These are phyloP conservation scores for Nasonovia ribisnigri DNA, from an alignment of 2,888 invertebrate genomes.

Conservation along the genomic window DNA sequence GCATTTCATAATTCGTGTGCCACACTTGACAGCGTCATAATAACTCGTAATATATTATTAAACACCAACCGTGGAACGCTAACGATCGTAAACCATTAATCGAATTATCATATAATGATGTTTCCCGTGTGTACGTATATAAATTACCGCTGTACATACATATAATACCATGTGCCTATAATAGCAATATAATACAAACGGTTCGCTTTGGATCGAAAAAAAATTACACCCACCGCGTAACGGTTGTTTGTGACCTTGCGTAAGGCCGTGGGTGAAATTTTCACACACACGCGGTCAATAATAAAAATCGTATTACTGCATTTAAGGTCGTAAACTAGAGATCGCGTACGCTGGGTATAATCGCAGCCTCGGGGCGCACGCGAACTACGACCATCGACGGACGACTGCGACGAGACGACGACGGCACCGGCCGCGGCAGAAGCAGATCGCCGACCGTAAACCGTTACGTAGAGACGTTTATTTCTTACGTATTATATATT, in stretches of 20 bases:
- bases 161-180: no score
- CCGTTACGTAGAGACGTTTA: constrained; percentile 47
- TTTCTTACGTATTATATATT: background rate
- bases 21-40: background rate
- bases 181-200: background rate
- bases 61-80: background rate
- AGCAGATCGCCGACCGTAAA: constrained; percentile 30
- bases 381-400: background rate
- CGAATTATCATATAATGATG: constrained; percentile 22
- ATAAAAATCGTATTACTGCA: constrained; percentile 36
- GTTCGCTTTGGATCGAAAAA: constrained; percentile 10
- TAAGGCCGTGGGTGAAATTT: constrained; percentile 56
- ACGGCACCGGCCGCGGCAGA: background rate
- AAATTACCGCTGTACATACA: background rate
- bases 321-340: constrained; percentile 47
- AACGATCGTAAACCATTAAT: constrained; percentile 9
- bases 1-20: background rate
- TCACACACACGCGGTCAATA: constrained; percentile 5
- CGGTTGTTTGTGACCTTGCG: constrained; percentile 44
- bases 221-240: constrained; percentile 9
- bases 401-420: background rate
- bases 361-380: background rate
- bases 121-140: background rate
- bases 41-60: constrained; percentile 17
- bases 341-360: constrained; percentile 14